Evolutionary conservation across 2,797 vertebrate species (phyloP).

Genomic region (Ptychadena robeensis): DNA sequence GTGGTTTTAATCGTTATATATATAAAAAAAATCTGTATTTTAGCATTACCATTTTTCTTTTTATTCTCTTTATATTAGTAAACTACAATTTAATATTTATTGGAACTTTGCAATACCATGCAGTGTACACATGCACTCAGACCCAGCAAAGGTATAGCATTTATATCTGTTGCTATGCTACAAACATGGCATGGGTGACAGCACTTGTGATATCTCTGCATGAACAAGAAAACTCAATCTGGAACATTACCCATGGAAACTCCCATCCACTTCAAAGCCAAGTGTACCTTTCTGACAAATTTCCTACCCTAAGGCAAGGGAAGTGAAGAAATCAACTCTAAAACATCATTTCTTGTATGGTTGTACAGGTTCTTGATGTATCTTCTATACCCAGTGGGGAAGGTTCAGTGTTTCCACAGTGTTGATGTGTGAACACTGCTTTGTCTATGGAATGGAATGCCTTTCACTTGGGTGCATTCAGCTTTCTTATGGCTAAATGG

Average conservation of each 20-base stretch:
- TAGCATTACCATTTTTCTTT: neutral
- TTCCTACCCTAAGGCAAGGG: neutral
- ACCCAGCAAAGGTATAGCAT: neutral
- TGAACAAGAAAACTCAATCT: neutral
- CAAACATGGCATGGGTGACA: neutral
- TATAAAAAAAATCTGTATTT: neutral
- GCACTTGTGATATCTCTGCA: neutral
- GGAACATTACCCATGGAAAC: slow-evolving; percentile 12
- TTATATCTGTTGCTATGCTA: neutral
- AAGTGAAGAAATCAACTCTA: neutral
- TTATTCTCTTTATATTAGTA: neutral
- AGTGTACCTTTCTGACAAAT: neutral
- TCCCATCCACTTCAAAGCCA: neutral
- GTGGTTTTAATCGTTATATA: neutral
- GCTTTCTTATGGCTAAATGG: neutral
- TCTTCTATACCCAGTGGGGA: neutral
- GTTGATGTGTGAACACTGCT: neutral
- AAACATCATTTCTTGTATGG: neutral
- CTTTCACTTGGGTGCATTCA: neutral
- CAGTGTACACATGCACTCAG: neutral
- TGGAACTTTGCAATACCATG: too few species aligned
- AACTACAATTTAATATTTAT: neutral
- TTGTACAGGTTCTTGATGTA: neutral
- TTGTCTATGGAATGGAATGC: neutral
- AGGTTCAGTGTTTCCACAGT: neutral